Conservation (phyloP, 2,797 vertebrate species). For the Sardinella longiceps region DNA sequence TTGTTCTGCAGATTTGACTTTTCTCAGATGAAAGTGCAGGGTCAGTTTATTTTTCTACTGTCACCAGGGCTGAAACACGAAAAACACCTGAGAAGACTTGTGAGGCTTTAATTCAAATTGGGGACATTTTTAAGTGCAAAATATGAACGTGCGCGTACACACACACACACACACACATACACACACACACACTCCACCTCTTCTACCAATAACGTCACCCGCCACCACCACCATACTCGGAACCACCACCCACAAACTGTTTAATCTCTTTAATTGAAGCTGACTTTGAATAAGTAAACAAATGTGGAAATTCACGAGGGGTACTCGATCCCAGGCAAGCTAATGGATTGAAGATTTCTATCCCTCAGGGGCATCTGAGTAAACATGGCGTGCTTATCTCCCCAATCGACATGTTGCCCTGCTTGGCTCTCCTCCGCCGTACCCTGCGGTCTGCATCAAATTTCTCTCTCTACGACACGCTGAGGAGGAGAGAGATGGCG, state of each 20-base stretch:
- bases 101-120: background rate
- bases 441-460: constrained; percentile 66
- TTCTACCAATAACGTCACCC: background rate
- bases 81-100: background rate
- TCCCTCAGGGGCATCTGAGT: constrained; percentile 71
- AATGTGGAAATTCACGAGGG: constrained; percentile 78
- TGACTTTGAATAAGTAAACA: constrained; percentile 80
- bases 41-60: background rate
- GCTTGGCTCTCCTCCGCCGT: constrained; percentile 14
- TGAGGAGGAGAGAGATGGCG: constrained; percentile 61
- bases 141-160: background rate
- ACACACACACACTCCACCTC: constrained; percentile 13
- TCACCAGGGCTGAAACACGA: background rate
- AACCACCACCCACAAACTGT: constrained; percentile 52
- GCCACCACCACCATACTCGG: constrained; percentile 27
- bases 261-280: constrained; percentile 79
- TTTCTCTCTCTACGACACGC: constrained; percentile 67
- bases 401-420: constrained; percentile 74
- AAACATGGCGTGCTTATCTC: constrained; percentile 79
- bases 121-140: background rate
- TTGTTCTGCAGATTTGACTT: background rate
- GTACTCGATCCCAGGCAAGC: constrained; percentile 72
- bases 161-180: background rate
- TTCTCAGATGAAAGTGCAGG: background rate
- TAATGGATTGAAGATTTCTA: constrained; percentile 81